Evolutionary conservation across 2,888 invertebrate genomes (phyloP).

Genomic region (Macrophya alboannulata): DNA sequence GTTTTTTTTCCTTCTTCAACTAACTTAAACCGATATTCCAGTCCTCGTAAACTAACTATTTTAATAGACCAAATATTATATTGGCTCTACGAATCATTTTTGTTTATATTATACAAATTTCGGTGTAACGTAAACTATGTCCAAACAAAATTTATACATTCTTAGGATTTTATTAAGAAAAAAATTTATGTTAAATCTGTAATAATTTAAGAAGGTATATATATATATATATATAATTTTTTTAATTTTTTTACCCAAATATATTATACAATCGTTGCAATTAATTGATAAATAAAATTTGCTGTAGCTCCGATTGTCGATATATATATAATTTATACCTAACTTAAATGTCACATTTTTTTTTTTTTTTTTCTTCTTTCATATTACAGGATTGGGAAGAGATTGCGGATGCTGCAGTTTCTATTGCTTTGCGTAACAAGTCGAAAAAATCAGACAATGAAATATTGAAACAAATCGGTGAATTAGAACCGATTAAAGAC

Average conservation of each 20-base stretch:
- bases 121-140: background rate
- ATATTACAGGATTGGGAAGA: slow-evolving; percentile 90
- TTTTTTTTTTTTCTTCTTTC: too few species aligned
- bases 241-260: background rate
- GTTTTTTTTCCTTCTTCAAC: too few species aligned
- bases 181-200: background rate
- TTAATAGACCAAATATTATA: slow-evolving; percentile 21
- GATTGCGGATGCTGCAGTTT: slow-evolving; percentile 85
- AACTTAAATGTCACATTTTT: too few species aligned
- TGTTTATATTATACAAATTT: slow-evolving; percentile 12
- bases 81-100: slow-evolving; percentile 34
- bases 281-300: background rate
- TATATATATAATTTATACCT: background rate
- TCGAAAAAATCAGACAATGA: slow-evolving; percentile 86
- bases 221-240: background rate
- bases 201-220: background rate
- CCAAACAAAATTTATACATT: slow-evolving; percentile 9
- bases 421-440: slow-evolving; percentile 84
- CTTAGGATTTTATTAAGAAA: background rate
- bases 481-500: slow-evolving; percentile 71
- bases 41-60: slow-evolving; percentile 39
- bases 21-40: slow-evolving; percentile 20
- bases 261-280: background rate
- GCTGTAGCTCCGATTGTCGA: background rate
- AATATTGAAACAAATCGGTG: slow-evolving; percentile 78